phyloP scores from a whole-genome alignment of 2,888 invertebrate genomes.

The Torymus texanus region DNA sequence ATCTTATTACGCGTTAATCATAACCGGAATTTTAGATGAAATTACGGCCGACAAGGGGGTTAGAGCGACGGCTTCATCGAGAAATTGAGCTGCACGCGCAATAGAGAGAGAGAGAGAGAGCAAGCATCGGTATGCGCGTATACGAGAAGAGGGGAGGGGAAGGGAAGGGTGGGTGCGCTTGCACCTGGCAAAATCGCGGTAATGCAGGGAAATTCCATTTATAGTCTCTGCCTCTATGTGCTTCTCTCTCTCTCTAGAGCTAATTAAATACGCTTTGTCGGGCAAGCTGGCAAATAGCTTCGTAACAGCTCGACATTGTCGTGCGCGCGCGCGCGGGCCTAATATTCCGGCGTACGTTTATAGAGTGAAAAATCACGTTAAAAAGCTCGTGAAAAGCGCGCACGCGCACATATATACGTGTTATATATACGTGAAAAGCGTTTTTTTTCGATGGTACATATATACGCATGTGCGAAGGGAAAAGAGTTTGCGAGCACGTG shows the following conservation, averaged over 20 bases:
- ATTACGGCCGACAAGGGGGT: constrained; percentile 2
- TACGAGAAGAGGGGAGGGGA: not conserved
- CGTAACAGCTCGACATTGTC: not conserved
- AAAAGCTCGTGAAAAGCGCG: not conserved
- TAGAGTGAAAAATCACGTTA: constrained; percentile 31
- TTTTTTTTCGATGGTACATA: not conserved
- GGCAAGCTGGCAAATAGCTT: constrained; percentile 30
- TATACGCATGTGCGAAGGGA: too few species aligned
- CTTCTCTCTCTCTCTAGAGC: not conserved
- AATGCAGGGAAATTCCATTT: constrained; percentile 40
- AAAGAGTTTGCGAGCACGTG: too few species aligned
- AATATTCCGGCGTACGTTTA: constrained; percentile 1
- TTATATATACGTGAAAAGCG: not conserved
- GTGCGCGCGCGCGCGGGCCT: not conserved
- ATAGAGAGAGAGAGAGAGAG: too few species aligned
- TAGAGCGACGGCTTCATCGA: constrained; percentile 1
- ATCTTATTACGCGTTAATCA: constrained; percentile 40
- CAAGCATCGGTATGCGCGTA: too few species aligned
- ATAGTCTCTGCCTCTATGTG: not conserved
- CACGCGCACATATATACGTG: too few species aligned
- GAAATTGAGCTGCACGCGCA: not conserved
- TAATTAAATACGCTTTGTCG: constrained; percentile 47
- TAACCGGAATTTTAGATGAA: constrained; percentile 28
- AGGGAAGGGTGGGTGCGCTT: not conserved
- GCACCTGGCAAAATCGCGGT: constrained; percentile 26